Evolutionary conservation across 2,888 invertebrate species (phyloP), one percentile per base, ranked within the genome.

Genomic region (Bhutanitis thaidina): DNA sequence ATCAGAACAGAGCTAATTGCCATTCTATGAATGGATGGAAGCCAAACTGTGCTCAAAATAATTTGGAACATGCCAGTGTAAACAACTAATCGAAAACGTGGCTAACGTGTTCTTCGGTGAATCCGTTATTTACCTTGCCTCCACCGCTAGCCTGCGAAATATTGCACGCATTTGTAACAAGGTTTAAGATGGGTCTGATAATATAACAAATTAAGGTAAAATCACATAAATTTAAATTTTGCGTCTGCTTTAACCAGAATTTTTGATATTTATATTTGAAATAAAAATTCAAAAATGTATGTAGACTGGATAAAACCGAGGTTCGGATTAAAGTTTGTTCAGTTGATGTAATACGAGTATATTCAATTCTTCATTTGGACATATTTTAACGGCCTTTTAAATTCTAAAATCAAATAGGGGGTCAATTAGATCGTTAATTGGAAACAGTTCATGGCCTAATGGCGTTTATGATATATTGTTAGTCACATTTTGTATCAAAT

Each of bases 111-210:
- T 58, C 61, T 65, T 55, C 64, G 61, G 65, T 58, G 57, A 61
- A 55, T 64, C 60, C 64, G 61, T 62, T 68, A 74, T 69, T 88
- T 89, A 90, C 90, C 90, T 90, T 90, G 69, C 75, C 80, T 66
- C 84, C 84, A 63, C 77, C 87, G 65, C 85, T 84, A 67, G 89
- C 90, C 90, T 90, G 89, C 75, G 85, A 74, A 82, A 75, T 59
- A 74, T 69, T 60, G 69, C 65, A 58, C 30, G 1, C 40, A 40
- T 32, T 41, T 48, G 27, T 51, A 51, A 40, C 25, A 43, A 37
- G 36, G 36, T 10, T 20, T 3, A 20, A 20, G 20, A 20, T 20
- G 5, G 20, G 5, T 20, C 20, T 20, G 20, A 20, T n/a, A 30
- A 30, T n/a, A 9, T 30, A 10, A 30, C 1, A 30, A 30, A 30